Evolutionary conservation across 2,797 vertebrate species (phyloP), one percentile per base, ranked within the genome.

Genomic region (Lithobates pipiens): DNA sequence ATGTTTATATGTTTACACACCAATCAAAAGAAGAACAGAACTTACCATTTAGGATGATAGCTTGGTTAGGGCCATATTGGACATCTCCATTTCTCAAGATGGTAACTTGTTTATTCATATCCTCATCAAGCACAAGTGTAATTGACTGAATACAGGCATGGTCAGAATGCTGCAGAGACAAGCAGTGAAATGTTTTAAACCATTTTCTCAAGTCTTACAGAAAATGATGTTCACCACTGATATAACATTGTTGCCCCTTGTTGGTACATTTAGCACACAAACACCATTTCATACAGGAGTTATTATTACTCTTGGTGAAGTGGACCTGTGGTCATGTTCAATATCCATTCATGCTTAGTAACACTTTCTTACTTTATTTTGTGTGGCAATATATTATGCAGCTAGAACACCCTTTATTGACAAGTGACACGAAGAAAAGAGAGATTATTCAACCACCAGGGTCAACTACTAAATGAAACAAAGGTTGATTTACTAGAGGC

Each of bases 91-190:
- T 95, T 91, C 96, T 95, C 7, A 94, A 96, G 76, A 99, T 91
- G 67, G 97, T 99, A 88, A 99, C 95, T 94, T 99, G 97, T 88
- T 93, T 96, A 91, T 85, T 96, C 80, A 95, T 94, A 69, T 99
- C 97, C 91, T 98, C 98, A 89, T 98, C 97, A 91, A 98, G 92
- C 90, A 99, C 95, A 83, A 99, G 90, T 16, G 96, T 97, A 91
- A 99, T 85, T 18, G 98, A 98, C 88, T 99, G 97, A 89, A 98
- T 94, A 90, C 98, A 99, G 85, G 95, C 93, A n/a, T 98, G 95
- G 86, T 98, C 96, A 92, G 97, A 92, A 27, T 94, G 93, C 95
- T 96, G 88, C 77, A 85, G 74, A 89, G 25, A 68, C 23, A 75
- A 75, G 23, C 10, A 25, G 61, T 65, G 3, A 65, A 23, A 67